Evolutionary conservation across 2,113 vertebrate genomes (phyloP), one percentile per base, ranked within the genome.

Genomic region (Phocoena phocoena): DNA sequence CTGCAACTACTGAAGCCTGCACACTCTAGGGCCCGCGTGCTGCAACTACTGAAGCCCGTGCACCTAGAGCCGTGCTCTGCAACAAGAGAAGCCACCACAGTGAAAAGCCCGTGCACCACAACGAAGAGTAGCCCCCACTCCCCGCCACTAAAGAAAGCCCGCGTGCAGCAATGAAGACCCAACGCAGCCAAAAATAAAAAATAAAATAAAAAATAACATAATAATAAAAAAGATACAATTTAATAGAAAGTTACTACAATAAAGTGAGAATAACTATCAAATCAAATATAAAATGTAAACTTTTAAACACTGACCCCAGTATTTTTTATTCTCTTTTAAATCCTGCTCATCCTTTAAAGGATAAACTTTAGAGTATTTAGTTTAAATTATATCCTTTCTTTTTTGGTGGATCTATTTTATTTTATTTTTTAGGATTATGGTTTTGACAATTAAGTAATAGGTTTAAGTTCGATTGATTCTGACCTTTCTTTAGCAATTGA

Each of bases 391-490:
- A 89, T 58, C 13, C 15, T 62, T 87, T 62, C n/a, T 80, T 92
- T 87, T 89, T 76, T 80, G 12, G 8, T 58, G 23, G 20, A 33
- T 70, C 23, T 79, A 65, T 94, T 94, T 94, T 84, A 55, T 55
- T 62, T 67, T 82, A 82, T 76, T 47, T 90, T 88, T 76, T 67
- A 79, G 31, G 68, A 76, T 95, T 86, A 88, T 91, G 15, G 20
- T 94, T 77, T 96, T 79, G 50, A 33, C n/a, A 41, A 86, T 96
- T 94, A 88, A n/a, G 41, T 96, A 92, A 81, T 95, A 68, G 33
- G 3, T 96, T 95, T 90, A 95, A 95, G 87, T 82, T 21, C 9
- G 44, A 60, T 86, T 65, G 89, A 90, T 65, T 85, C n/a, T 95
- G 90, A 95, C 82, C 73, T 21, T 85, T 63, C 25, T 89, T 83